Percentiles rank a stretch among this genome's conserved stretches.
These are phyloP conservation scores for Acleris laterana DNA, from an alignment of 2,888 invertebrate species.

Conservation along the genomic window DNA sequence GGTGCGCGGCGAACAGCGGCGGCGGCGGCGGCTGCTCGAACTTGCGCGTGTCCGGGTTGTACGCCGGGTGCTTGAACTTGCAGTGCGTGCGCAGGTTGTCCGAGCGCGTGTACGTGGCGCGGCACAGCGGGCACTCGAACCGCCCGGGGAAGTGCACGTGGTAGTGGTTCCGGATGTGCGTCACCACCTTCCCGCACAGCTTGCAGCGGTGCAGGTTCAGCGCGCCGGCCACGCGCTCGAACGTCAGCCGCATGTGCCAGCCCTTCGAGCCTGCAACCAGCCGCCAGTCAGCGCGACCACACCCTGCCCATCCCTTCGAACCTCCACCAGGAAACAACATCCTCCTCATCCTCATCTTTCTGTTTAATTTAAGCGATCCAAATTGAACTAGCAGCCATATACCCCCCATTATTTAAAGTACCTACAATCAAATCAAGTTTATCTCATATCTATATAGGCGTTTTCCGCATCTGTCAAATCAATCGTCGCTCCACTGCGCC, in stretches of 20 bases:
- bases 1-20: constrained; percentile 84
- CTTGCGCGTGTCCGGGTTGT: constrained; percentile 94
- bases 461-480: too few species aligned
- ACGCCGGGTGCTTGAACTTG: constrained; percentile 96
- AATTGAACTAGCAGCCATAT: too few species aligned
- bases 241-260: constrained; percentile 97
- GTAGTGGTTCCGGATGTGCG: constrained; percentile 97
- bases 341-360: constrained; percentile 23
- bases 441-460: too few species aligned
- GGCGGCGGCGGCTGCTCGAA: constrained; percentile 87
- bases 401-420: too few species aligned
- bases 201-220: constrained; percentile 97
- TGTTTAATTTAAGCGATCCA: too few species aligned
- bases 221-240: constrained; percentile 96
- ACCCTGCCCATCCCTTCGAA: constrained; percentile 45
- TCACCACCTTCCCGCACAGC: constrained; percentile 97
- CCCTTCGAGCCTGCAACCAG: constrained; percentile 95
- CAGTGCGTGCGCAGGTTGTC: constrained; percentile 96
- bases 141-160: constrained; percentile 96
- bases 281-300: constrained; percentile 55
- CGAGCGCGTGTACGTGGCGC: constrained; percentile 95
- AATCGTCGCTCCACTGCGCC: too few species aligned
- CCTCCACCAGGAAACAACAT: constrained; percentile 45
- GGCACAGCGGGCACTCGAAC: constrained; percentile 95
- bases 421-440: too few species aligned